These are phyloP conservation scores for Hyla sarda DNA, from an alignment of 2,113 vertebrate genomes.

Conservation along the genomic window DNA sequence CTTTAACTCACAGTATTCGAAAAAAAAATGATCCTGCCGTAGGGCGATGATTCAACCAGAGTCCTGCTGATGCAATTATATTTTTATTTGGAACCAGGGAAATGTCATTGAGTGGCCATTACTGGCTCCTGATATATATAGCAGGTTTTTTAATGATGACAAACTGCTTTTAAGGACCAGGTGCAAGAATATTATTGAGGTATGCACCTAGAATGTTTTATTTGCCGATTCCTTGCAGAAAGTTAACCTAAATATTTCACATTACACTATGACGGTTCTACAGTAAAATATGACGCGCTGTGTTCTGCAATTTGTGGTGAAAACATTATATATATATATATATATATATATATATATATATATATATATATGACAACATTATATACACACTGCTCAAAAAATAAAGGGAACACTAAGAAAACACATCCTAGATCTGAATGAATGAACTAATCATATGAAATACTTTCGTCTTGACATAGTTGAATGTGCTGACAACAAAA, in stretches of 20 bases:
- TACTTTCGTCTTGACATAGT: too few relatives aligned
- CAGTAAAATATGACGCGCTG: slow-evolving; percentile 19
- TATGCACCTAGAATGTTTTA: slow-evolving; percentile 39
- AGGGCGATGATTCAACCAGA: slow-evolving; percentile 53
- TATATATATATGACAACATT: too few relatives aligned
- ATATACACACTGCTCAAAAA: too few relatives aligned
- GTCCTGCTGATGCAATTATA: slow-evolving; percentile 31
- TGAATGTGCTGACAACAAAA: too few relatives aligned
- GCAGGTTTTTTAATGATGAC: slow-evolving; percentile 51
- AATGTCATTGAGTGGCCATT: slow-evolving; percentile 52
- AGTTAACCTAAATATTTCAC: background rate
- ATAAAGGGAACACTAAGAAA: too few relatives aligned
- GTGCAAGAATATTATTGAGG: slow-evolving; percentile 51
- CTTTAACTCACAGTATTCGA: slow-evolving; percentile 17
- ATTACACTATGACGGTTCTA: slow-evolving; percentile 1
- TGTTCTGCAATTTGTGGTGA: background rate
- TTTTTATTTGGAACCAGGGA: slow-evolving; percentile 42
- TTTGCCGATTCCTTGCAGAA: background rate
- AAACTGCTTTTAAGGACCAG: slow-evolving; percentile 47
- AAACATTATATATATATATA: too few relatives aligned
- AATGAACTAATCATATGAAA: too few relatives aligned
- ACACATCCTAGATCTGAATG: too few relatives aligned
- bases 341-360: too few relatives aligned
- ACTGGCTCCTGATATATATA: slow-evolving; percentile 33
- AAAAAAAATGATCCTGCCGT: slow-evolving; percentile 61